A percentile compares a stretch with the other conserved stretches of the same genome.
phyloP scores from a whole-genome alignment of 2,113 vertebrate species.

The Lagopus muta region DNA sequence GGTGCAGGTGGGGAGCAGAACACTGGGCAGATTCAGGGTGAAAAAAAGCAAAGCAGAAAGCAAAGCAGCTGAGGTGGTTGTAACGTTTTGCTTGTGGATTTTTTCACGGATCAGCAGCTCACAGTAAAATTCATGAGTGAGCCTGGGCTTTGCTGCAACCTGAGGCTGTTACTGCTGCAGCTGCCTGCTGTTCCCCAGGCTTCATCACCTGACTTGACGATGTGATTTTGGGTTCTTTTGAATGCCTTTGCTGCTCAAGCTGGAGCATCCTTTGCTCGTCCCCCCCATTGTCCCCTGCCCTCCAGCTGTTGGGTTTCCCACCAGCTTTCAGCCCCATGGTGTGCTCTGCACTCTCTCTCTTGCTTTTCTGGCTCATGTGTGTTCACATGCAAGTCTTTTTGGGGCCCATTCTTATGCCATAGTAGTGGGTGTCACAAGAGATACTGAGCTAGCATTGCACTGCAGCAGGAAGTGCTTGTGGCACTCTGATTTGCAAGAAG shows the following conservation, averaged over 20 bases:
- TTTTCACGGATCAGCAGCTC: neutral
- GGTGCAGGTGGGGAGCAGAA: neutral
- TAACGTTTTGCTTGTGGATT: neutral
- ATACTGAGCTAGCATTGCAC: neutral
- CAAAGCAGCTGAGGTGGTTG: neutral
- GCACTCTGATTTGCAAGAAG: neutral
- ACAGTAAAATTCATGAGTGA: neutral
- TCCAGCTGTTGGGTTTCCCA: neutral
- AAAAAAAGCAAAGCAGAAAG: neutral
- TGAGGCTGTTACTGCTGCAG: neutral
- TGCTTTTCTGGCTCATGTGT: neutral
- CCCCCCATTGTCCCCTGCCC: neutral
- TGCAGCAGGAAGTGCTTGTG: too few species aligned
- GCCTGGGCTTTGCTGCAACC: neutral
- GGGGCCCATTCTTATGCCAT: rapidly evolving
- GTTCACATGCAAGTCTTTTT: neutral
- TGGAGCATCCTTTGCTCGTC: neutral
- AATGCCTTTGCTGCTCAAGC: neutral
- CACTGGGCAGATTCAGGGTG: neutral
- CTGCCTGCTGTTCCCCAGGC: neutral
- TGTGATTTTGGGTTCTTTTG: neutral
- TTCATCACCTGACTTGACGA: neutral
- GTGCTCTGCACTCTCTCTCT: neutral
- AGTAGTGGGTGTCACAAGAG: neutral
- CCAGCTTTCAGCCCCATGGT: neutral